phyloP scores from a whole-genome alignment of 2,797 vertebrate genomes.

The Spheniscus humboldti region DNA sequence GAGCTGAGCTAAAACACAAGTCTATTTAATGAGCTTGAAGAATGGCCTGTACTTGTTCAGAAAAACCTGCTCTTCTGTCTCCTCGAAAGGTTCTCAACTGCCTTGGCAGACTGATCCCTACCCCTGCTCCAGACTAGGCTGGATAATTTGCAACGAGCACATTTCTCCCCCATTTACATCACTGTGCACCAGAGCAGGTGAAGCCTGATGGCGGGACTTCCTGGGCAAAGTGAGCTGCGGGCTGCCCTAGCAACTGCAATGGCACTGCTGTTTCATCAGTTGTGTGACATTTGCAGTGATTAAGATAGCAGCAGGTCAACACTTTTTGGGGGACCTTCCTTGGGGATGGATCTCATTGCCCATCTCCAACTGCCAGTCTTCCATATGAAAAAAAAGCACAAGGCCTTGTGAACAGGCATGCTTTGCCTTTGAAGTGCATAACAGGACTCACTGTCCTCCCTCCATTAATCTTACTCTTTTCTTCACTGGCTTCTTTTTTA shows the following conservation, averaged over 20 bases:
- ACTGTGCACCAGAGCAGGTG: not conserved
- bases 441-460: not conserved
- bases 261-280: not conserved
- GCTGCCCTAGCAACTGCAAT: not conserved
- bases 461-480: not conserved
- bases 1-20: not conserved
- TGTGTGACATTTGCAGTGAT: not conserved
- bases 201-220: not conserved
- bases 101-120: not conserved
- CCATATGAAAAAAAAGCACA: not conserved
- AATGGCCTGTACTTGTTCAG: not conserved
- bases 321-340: not conserved
- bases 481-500: not conserved
- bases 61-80: not conserved
- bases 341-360: not conserved
- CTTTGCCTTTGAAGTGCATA: not conserved
- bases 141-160: not conserved
- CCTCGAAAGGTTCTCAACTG: not conserved
- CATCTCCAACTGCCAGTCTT: not conserved
- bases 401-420: not conserved
- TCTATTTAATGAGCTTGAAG: not conserved
- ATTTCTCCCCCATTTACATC: not conserved
- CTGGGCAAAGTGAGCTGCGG: not conserved
- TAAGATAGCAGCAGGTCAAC: not conserved
- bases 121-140: not conserved